A percentile compares a stretch with the other conserved stretches of the same genome.
phyloP scores from a whole-genome alignment of 2,113 vertebrate species.

The Microcebus tavaratra region DNA sequence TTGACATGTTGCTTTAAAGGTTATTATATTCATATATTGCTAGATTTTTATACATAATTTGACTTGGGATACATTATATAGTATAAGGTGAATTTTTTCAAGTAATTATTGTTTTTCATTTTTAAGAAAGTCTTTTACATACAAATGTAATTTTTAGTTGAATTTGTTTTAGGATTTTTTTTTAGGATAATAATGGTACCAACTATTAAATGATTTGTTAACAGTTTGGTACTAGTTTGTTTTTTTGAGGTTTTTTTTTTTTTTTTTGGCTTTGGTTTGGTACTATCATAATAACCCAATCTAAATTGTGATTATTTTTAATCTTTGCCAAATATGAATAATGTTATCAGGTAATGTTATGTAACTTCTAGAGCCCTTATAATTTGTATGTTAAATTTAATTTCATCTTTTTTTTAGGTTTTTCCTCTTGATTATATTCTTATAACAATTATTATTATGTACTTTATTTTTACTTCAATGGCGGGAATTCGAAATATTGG shows the following conservation, averaged over 20 bases:
- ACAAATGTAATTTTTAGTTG: conserved; percentile 43
- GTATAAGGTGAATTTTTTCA: background rate
- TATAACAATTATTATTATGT: conserved; percentile 97
- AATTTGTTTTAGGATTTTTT: conserved; percentile 18
- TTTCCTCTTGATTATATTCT: conserved; percentile 98
- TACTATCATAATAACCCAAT: background rate
- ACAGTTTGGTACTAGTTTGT: background rate
- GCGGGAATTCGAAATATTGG: conserved; percentile 98
- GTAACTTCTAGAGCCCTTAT: background rate
- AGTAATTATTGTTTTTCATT: background rate
- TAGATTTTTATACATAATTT: background rate
- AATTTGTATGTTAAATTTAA: conserved; percentile 45
- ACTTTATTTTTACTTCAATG: conserved; percentile 99
- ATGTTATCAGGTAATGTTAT: conserved; percentile 42
- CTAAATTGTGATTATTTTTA: conserved; percentile 33
- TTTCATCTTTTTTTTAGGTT: conserved; percentile 86
- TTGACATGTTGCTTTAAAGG: background rate
- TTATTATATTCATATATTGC: background rate
- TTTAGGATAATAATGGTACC: background rate
- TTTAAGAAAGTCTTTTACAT: conserved; percentile 41
- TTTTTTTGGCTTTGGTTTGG: background rate
- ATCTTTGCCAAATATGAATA: conserved; percentile 13
- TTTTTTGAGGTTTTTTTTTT: background rate
- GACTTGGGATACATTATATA: background rate
- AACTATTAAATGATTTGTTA: background rate